Evolutionary conservation across 2,888 invertebrate genomes (phyloP).

Genomic region (Prosopocoilus inquinatus): DNA sequence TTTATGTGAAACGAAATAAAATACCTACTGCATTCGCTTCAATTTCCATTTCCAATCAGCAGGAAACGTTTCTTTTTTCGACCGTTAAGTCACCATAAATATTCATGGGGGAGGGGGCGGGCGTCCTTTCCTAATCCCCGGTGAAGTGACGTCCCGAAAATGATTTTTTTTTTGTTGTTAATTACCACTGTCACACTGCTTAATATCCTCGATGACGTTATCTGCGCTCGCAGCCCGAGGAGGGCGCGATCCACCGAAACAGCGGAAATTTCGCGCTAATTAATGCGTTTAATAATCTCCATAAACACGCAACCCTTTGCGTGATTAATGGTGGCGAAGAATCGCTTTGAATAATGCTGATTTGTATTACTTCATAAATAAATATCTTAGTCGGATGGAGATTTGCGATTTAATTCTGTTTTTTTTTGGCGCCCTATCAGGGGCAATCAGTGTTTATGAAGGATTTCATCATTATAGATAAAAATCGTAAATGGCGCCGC

Average conservation of each 20-base stretch:
- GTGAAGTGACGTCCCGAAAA: constrained; percentile 7
- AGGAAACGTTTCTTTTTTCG: too few species aligned
- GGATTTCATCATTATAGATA: too few species aligned
- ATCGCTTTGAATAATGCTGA: constrained; percentile 18
- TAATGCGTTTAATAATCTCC: constrained; percentile 29
- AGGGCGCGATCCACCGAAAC: constrained; percentile 10
- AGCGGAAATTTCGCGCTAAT: constrained; percentile 21
- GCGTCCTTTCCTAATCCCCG: background rate
- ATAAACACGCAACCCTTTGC: constrained; percentile 25
- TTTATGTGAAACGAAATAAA: background rate
- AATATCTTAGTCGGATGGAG: too few species aligned
- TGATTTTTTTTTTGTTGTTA: constrained; percentile 18
- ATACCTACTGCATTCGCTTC: background rate
- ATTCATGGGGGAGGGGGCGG: constrained; percentile 7
- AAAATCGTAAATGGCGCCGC: too few species aligned
- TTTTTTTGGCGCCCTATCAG: too few species aligned
- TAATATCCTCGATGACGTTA: constrained; percentile 26
- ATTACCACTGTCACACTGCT: constrained; percentile 24
- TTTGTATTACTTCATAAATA: background rate
- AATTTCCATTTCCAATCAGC: background rate
- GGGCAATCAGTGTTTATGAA: too few species aligned
- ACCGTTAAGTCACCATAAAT: constrained; percentile 6
- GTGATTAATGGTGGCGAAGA: constrained; percentile 25
- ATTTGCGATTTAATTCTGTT: too few species aligned
- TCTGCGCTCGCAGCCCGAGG: constrained; percentile 20